Evolutionary conservation across 2,888 invertebrate species (phyloP), one percentile per base, ranked within the genome.

Genomic region (Eupithecia vulgata): DNA sequence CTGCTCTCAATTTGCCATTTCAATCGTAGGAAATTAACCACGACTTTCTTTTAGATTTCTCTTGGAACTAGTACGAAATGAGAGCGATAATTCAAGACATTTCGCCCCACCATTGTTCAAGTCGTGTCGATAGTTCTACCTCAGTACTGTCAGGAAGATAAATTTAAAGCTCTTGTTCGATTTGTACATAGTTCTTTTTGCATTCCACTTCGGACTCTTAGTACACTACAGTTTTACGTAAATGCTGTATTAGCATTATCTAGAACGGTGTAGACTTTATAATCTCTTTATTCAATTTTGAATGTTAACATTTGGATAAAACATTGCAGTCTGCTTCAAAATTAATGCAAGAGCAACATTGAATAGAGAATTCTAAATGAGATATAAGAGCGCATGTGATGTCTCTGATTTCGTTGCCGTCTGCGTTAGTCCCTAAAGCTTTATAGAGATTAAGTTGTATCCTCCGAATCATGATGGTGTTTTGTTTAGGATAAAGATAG

Each of bases 61-160:
- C 68, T 72, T 52, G 71, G 70, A 72, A 70, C 67, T 71, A 72
- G 75, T 73, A 72, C 76, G 67, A 70, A 78, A 80, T 75, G 80
- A 78, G 76, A 75, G 66, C 76, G 59, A 75, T 78, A 80, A 78
- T 78, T 76, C 72, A 73, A 78, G 76, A 73, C 74, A 78, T 78
- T 80, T 74, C 62, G 65, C 67, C 70, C 40, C 48, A 71, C 70
- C 61, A 76, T 76, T 78, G 77, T 77, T 77, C 73, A 75, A 78
- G 61, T 72, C 67, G 72, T 70, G 72, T 71, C 74, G 70, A 79
- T 79, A 80, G 77, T 78, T 76, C 52, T 68, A 71, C 67, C 71
- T 71, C 62, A 70, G 67, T 72, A 72, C 72, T 73, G 71, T 75
- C 68, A 66, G 71, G 57, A n/a, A 66, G 73, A 77, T 70, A 70